Evolutionary conservation across 2,113 vertebrate species (phyloP), one percentile per base, ranked within the genome.

Genomic region (Paratilapia polleni): DNA sequence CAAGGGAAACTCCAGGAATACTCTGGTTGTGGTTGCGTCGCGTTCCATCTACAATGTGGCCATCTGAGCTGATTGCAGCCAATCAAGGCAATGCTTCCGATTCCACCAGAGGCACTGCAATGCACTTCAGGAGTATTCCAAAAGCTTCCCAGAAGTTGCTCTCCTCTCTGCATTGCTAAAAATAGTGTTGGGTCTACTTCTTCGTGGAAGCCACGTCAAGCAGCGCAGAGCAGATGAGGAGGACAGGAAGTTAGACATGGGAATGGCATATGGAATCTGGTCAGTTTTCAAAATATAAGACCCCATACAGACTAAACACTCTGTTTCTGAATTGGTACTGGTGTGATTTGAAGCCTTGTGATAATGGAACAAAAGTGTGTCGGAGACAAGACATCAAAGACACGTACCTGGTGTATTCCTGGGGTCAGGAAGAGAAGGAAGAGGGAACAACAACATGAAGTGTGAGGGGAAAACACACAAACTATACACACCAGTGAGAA

Each of bases 361-460:
- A 52, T n/a, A 73, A 52, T 73, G 17, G 47, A 73, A 10, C 47
- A 52, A 52, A 70, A 70, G 43, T 49, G 43, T 52, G 43, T 70
- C 66, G 31, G 66, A 70, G 24, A 43, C 41, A 70, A 70, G 66
- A 52, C 43, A 70, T 70, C 64, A 70, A 70, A 70, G 24, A 31
- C 66, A 31, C 47, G 24, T 70, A 52, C 1, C 10, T 20, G 24
- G 28, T 52, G 43, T 31, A 52, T 52, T 70, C 28, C 0, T 12
- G 9, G 66, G 66, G 43, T 70, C 66, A 52, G 24, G 43, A 52
- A 70, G 17, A 28, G 9, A 70, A 70, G 15, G 41, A 28, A 20
- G 28, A 70, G 24, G 10, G 24, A 52, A 31, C 66, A 28, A 70
- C 24, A 20, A 31, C 43, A 70, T 28, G 31, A 70, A 70, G 10